Conservation (phyloP, 2,888 invertebrate genomes). For the Pyrgus malvae region DNA sequence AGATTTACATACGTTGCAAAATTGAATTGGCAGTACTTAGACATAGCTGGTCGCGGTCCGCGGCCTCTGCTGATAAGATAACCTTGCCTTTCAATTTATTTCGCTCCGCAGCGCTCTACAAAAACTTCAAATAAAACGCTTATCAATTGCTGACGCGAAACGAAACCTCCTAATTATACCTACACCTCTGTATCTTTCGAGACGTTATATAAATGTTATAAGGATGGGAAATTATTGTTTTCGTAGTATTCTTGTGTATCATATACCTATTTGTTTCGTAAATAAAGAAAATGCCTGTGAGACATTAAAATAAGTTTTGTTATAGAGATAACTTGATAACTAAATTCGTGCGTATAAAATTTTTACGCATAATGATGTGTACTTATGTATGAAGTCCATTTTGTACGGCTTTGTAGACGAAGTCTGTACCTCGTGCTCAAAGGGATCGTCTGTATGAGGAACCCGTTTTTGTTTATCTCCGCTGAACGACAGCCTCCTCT, state of each 20-base stretch:
- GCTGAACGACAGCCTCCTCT: conserved; percentile 76
- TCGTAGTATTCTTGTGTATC: too few species aligned
- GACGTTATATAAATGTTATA: conserved; percentile 3
- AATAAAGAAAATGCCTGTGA: too few species aligned
- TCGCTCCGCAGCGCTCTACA: conserved; percentile 50
- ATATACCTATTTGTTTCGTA: too few species aligned
- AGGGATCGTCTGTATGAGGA: conserved; percentile 69
- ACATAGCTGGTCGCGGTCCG: conserved; percentile 26
- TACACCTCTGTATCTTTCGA: background rate
- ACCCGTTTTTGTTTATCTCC: conserved; percentile 77
- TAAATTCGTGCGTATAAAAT: background rate
- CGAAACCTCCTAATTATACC: conserved; percentile 29
- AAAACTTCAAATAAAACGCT: conserved; percentile 51
- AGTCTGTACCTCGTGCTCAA: conserved; percentile 71
- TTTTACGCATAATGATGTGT: conserved; percentile 1
- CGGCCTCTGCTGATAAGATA: conserved; percentile 75
- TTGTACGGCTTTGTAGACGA: conserved; percentile 16
- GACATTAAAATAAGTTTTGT: too few species aligned
- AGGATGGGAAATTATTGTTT: too few species aligned
- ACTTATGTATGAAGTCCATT: conserved; percentile 25
- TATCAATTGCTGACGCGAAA: conserved; percentile 45
- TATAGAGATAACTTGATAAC: too few species aligned
- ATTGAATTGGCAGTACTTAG: conserved; percentile 47
- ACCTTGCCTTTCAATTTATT: conserved; percentile 79
- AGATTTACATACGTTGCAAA: conserved; percentile 41